Base-by-base conservation (phyloP, 2,888 invertebrate species). In the Phyllotreta cruciferae region DNA sequence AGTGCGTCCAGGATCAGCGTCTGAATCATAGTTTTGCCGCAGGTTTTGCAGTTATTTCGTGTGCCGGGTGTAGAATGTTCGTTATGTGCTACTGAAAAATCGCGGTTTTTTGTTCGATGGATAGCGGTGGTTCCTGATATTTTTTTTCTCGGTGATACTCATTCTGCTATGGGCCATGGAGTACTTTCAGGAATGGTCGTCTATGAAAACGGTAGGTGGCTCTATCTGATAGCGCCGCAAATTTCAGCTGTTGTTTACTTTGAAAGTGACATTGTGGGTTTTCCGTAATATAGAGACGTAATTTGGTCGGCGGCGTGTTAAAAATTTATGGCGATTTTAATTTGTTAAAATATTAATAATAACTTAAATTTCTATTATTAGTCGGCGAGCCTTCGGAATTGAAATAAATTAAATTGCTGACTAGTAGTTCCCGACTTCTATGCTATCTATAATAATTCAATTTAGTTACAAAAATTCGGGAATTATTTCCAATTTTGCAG, bases 171-270 rank as follows among this genome's bases (percentile, higher is more conserved):
- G 81, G 81, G 75, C 78, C 72, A 82, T 81, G 82, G 82, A 82
- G 80, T 81, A 74, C 75, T 82, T 81, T 72, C 80, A 81, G 74
- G 82, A 81, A 75, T 82, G 81, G 81, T 74, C 78, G 73, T 66
- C 68, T 35, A 38, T 57, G 13, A 52, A 52, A 52, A 41, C 49
- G 52, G 45, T 55, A 64, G 64, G 67, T 66, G 56, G 55, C 24
- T 13, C 13, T 53, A 37, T 41, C 9, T 6, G 14, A 38, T 14
- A 35, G 24, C 35, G 34, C 24, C 11, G 9, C 11, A 6, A 35
- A 0, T 3, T 8, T 56, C 57, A 57, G 57, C 57, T 62, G 62
- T 53, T 62, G 62, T 57, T 62, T 57, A 62, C 47, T n/a, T n/a
- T 56, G 10, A 61, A 55, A 61, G 14, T 44, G 14, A 41, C 35